Base-by-base conservation (phyloP, 2,113 vertebrate species). In the Triplophysa rosa region DNA sequence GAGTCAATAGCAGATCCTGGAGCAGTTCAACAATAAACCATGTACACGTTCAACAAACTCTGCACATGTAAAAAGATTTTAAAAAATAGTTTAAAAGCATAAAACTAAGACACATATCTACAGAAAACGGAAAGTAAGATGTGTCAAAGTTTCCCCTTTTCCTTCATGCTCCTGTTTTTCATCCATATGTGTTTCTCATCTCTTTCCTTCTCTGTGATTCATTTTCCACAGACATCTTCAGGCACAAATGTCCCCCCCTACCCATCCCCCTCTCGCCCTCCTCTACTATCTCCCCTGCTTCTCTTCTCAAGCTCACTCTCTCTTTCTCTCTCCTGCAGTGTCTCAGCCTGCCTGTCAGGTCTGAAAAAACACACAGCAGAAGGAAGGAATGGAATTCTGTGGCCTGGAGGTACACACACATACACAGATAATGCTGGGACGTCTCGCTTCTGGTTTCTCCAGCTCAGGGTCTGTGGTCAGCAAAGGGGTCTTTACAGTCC, bases 221-320 rank as follows among this genome's bases (percentile, higher is more conserved):
- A 92, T 91, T 92, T 92, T 91, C 91, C 92, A 91, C 87, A 92
- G 90, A 88, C 90, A 84, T 89, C 89, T 80, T 77, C 47, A 67
- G 70, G 68, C 81, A 10, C 42, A 45, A 45, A 45, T 45, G 11
- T 10, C 42, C 68, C 12, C 72, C 68, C 61, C 58, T 71, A 79
- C 75, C 29, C 2, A 54, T 26, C 74, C 67, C 72, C 65, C 16
- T 86, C 79, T n/a, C 2, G 47, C 24, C 71, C 67, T 69, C 65
- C 21, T 85, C 79, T n/a, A 58, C 77, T 81, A 80, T 69, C 64
- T 79, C 83, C 19, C 81, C 86, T 85, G 79, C 86, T 87, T 87
- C 85, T 84, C 81, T 84, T 72, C 77, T 74, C 24, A 24, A 14
- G 23, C 56, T 64, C 61, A 54, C 26, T 37, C 66, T 49, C 58